Percentiles rank a stretch among this genome's conserved stretches.
phyloP scores from a whole-genome alignment of 2,888 invertebrate species.

The Lamellibrachia satsuma region DNA sequence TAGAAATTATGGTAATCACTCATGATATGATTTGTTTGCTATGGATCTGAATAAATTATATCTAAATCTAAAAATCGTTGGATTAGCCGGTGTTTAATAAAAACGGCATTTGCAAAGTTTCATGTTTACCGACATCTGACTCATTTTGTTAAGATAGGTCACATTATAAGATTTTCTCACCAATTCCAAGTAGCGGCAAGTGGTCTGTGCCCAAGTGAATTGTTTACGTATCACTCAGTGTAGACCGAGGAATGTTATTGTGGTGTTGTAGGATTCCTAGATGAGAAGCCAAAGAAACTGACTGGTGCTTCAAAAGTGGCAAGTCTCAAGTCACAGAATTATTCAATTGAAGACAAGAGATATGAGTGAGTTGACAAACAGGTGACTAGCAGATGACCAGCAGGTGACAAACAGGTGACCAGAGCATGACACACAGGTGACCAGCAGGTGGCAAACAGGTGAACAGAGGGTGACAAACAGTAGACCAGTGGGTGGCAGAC shows the following conservation, averaged over 20 bases:
- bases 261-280: constrained; percentile 37
- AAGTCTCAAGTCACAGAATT: constrained; percentile 59
- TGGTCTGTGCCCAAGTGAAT: too few species aligned
- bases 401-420: not conserved
- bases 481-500: not conserved
- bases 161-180: too few species aligned
- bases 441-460: not conserved
- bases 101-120: too few species aligned
- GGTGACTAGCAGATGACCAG: not conserved
- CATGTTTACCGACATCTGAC: too few species aligned
- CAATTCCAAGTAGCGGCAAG: too few species aligned
- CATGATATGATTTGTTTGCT: too few species aligned
- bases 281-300: constrained; percentile 71
- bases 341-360: constrained; percentile 64
- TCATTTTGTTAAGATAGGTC: too few species aligned
- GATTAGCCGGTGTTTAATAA: too few species aligned
- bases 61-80: too few species aligned
- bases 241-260: not conserved
- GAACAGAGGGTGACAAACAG: not conserved
- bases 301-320: constrained; percentile 73
- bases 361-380: constrained; percentile 57
- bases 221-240: not conserved
- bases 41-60: too few species aligned
- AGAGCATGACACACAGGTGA: not conserved
- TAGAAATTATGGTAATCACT: too few species aligned